These are phyloP conservation scores for Ariopsis seemanni DNA, from an alignment of 2,113 vertebrate genomes.

Conservation along the genomic window DNA sequence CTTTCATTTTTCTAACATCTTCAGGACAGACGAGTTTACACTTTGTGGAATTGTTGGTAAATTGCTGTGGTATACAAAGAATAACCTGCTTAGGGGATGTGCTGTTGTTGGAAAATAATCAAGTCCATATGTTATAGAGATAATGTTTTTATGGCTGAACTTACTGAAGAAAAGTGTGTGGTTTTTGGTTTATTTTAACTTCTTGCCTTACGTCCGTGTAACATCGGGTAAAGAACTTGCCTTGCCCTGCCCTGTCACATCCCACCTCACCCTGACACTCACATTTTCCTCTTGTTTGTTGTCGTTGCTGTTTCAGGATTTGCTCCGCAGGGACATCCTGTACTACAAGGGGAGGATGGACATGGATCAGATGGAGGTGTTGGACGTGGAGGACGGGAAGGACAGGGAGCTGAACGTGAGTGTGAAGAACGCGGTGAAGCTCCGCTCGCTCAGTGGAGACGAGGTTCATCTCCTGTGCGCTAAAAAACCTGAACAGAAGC, in stretches of 20 bases:
- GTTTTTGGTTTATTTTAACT: not conserved
- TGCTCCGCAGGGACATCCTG: conserved; percentile 87
- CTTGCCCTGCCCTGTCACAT: no score
- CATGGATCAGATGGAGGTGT: conserved; percentile 87
- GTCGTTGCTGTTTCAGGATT: conserved; percentile 74
- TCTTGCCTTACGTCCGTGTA: not conserved
- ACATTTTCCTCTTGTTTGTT: no score
- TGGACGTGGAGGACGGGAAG: conserved; percentile 88
- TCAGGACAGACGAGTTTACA: not conserved
- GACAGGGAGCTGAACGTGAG: conserved; percentile 88
- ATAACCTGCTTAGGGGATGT: not conserved
- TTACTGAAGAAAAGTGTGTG: not conserved
- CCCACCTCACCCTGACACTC: not conserved
- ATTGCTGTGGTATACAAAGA: not conserved
- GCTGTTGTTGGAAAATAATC: not conserved
- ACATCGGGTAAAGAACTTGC: not conserved
- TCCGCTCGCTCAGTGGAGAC: conserved; percentile 70
- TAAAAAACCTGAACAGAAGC: conserved; percentile 91
- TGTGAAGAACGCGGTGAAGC: conserved; percentile 88
- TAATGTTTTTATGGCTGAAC: not conserved
- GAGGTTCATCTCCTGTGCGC: conserved; percentile 88
- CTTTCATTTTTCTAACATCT: no score
- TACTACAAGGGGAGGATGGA: conserved; percentile 92
- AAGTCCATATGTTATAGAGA: not conserved
- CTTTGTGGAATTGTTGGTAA: not conserved